These are phyloP conservation scores for Meloidogyne chitwoodi DNA, from an alignment of 1,140 invertebrate genomes.

Conservation along the genomic window DNA sequence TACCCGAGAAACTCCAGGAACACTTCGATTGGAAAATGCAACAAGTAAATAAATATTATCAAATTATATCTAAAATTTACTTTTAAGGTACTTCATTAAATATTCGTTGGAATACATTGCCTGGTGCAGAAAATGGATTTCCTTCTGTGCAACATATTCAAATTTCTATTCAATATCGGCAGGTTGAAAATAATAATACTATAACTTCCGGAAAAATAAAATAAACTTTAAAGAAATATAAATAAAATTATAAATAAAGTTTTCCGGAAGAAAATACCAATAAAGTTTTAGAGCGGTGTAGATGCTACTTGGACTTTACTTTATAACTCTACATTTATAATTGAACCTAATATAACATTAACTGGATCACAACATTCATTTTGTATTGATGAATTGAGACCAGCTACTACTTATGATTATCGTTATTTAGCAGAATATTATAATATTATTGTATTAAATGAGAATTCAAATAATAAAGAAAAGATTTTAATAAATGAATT, in stretches of 20 bases:
- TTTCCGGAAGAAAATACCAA: neutral
- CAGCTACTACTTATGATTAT: constrained; percentile 57
- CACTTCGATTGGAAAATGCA: constrained; percentile 50
- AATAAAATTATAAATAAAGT: neutral
- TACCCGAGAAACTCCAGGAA: constrained; percentile 56
- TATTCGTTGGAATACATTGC: constrained; percentile 49
- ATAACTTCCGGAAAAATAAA: neutral
- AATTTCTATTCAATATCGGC: constrained; percentile 50
- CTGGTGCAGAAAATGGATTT: neutral
- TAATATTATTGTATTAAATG: constrained; percentile 24
- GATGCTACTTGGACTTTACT: constrained; percentile 44
- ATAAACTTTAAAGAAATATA: neutral
- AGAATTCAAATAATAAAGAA: constrained; percentile 5
- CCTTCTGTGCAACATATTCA: constrained; percentile 15
- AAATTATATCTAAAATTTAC: neutral
- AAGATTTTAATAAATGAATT: constrained; percentile 25
- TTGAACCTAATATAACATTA: constrained; percentile 18
- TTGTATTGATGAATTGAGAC: constrained; percentile 39
- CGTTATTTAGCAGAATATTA: constrained; percentile 51
- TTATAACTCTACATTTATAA: constrained; percentile 50
- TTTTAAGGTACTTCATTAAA: constrained; percentile 29
- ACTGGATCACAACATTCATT: constrained; percentile 27
- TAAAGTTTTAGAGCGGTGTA: constrained; percentile 35
- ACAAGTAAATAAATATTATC: constrained; percentile 34
- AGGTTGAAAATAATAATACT: constrained; percentile 30